A percentile compares a stretch with the other conserved stretches of the same genome.
Conservation (phyloP, 2,888 invertebrate genomes). For the Synergus umbraculus region DNA sequence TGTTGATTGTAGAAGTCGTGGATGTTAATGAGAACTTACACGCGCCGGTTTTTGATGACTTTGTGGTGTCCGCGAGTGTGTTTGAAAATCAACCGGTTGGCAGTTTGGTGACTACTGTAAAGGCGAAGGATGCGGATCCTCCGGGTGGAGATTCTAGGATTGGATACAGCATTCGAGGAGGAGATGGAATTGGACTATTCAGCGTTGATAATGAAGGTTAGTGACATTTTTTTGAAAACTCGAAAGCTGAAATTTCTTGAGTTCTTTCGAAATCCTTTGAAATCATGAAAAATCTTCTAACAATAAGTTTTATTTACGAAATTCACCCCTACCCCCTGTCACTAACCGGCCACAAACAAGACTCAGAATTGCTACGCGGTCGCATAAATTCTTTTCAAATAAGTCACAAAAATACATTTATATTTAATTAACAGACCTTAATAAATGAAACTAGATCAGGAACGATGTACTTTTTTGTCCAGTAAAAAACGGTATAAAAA, state of each 20-base stretch:
- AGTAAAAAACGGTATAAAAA: neutral
- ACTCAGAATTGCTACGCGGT: neutral
- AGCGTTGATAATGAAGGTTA: constrained; percentile 93
- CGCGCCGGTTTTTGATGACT: constrained; percentile 90
- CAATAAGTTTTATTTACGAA: too few relatives aligned
- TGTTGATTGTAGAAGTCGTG: constrained; percentile 90
- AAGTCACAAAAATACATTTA: neutral
- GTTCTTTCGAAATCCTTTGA: neutral
- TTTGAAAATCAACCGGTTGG: constrained; percentile 89
- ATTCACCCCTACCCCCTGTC: too few relatives aligned
- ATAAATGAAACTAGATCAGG: neutral
- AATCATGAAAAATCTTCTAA: neutral
- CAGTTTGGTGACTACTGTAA: constrained; percentile 86
- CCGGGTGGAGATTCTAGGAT: constrained; percentile 89
- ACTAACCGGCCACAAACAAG: neutral
- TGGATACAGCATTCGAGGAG: constrained; percentile 91
- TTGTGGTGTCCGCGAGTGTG: constrained; percentile 86
- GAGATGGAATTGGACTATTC: constrained; percentile 95
- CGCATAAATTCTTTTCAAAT: neutral
- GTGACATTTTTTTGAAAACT: constrained; percentile 56
- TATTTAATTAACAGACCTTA: neutral
- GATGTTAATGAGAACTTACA: constrained; percentile 96
- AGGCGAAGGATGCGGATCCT: constrained; percentile 89
- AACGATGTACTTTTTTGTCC: neutral
- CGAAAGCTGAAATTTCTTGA: too few relatives aligned